phyloP scores from a whole-genome alignment of 2,113 vertebrate species.

The Antennarius striatus region DNA sequence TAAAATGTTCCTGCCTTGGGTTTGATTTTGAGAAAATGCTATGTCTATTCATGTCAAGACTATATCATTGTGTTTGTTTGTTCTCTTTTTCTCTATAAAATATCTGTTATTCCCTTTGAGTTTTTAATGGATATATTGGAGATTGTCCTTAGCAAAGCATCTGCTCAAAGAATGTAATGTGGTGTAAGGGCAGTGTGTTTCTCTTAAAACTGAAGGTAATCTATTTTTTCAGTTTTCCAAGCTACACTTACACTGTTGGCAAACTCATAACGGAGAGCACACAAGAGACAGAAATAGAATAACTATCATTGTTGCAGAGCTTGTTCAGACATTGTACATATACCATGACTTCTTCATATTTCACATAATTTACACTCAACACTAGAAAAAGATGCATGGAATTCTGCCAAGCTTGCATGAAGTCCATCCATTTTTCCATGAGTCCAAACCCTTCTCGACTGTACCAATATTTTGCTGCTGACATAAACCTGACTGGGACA shows the following conservation, averaged over 20 bases:
- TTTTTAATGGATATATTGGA: neutral
- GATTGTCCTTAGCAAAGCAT: neutral
- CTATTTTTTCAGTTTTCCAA: neutral
- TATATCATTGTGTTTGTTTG: neutral
- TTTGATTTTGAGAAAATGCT: slow-evolving; percentile 16
- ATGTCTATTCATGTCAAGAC: neutral
- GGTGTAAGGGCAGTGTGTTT: neutral
- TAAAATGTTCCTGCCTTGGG: neutral
- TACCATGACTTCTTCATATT: too few relatives aligned
- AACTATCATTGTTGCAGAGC: too few relatives aligned
- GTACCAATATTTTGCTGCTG: too few relatives aligned
- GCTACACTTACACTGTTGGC: neutral
- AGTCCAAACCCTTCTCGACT: too few relatives aligned
- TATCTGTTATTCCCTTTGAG: neutral
- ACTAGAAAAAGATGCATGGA: neutral
- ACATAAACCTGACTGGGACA: too few relatives aligned
- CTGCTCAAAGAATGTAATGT: neutral
- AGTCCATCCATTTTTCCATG: slow-evolving; percentile 12
- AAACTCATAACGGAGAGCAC: neutral
- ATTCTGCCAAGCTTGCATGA: neutral
- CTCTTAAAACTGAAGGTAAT: neutral
- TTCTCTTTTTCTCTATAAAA: neutral
- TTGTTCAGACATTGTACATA: neutral
- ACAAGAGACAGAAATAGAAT: slow-evolving; percentile 2
- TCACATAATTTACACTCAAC: too few relatives aligned